A percentile compares a stretch with the other conserved stretches of the same genome.
phyloP scores from a whole-genome alignment of 2,888 invertebrate species.

The Iselma pallidipennis region DNA sequence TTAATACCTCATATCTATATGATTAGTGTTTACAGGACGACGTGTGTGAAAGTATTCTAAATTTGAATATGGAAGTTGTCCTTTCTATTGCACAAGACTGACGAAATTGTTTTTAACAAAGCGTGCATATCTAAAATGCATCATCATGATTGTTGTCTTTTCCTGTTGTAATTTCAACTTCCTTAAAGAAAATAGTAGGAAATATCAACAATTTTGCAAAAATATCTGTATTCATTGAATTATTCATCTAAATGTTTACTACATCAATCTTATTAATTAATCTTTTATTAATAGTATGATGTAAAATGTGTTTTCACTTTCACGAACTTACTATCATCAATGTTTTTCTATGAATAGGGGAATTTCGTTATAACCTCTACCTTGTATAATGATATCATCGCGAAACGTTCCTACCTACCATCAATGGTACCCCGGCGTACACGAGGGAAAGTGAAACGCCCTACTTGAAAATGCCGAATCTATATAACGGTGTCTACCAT shows the following conservation, averaged over 20 bases:
- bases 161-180: neutral
- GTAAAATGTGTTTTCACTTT: neutral
- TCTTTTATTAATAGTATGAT: neutral
- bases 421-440: neutral
- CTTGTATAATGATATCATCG: conserved; percentile 30
- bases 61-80: neutral
- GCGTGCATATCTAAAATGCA: neutral
- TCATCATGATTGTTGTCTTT: neutral
- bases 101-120: neutral
- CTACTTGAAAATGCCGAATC: conserved; percentile 42
- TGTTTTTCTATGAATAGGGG: conserved; percentile 14
- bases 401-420: neutral
- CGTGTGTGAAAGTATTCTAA: conserved; percentile 22
- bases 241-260: no score
- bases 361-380: conserved; percentile 8
- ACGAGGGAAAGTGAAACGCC: conserved; percentile 38
- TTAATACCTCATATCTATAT: conserved; percentile 4
- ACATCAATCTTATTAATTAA: no score
- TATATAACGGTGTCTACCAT: conserved; percentile 44
- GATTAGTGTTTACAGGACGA: neutral
- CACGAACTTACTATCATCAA: neutral
- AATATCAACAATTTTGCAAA: no score
- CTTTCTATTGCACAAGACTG: conserved; percentile 9
- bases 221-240: no score
- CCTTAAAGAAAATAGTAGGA: no score